A percentile compares a stretch with the other conserved stretches of the same genome.
phyloP scores from a whole-genome alignment of 2,888 invertebrate genomes.

The Suillia variegata region DNA sequence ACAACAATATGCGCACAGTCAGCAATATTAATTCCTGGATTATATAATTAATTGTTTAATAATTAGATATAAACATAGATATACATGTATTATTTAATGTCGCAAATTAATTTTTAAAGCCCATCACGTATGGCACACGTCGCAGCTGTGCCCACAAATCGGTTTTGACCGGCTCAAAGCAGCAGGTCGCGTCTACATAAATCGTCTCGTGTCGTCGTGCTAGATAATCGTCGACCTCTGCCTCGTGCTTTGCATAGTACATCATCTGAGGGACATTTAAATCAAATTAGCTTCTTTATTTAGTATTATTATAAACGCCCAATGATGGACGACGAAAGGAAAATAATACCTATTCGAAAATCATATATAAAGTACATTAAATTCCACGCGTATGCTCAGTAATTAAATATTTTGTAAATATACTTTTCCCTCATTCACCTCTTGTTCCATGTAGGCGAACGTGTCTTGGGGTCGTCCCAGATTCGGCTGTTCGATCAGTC shows the following conservation, averaged over 20 bases:
- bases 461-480: constrained; percentile 39
- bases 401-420: not conserved
- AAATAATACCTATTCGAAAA: too few relatives aligned
- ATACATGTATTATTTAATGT: too few relatives aligned
- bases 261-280: constrained; percentile 46
- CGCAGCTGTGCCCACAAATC: constrained; percentile 40
- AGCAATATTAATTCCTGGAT: too few relatives aligned
- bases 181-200: constrained; percentile 39
- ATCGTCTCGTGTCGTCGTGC: constrained; percentile 44
- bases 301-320: too few relatives aligned
- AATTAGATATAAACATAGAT: too few relatives aligned
- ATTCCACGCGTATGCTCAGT: not conserved
- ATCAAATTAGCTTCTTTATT: not conserved
- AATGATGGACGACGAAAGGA: too few relatives aligned
- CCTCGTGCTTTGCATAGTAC: constrained; percentile 41
- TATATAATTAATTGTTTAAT: too few relatives aligned
- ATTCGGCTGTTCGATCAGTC: constrained; percentile 38
- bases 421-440: constrained; percentile 26
- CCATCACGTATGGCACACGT: constrained; percentile 44
- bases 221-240: constrained; percentile 42
- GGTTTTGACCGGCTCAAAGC: constrained; percentile 41
- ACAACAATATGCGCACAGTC: constrained; percentile 17
- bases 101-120: constrained; percentile 41
- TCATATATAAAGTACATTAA: too few relatives aligned
- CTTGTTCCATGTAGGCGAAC: constrained; percentile 38